Evolutionary conservation across 2,888 invertebrate genomes (phyloP).

Genomic region (Melolontha melolontha): DNA sequence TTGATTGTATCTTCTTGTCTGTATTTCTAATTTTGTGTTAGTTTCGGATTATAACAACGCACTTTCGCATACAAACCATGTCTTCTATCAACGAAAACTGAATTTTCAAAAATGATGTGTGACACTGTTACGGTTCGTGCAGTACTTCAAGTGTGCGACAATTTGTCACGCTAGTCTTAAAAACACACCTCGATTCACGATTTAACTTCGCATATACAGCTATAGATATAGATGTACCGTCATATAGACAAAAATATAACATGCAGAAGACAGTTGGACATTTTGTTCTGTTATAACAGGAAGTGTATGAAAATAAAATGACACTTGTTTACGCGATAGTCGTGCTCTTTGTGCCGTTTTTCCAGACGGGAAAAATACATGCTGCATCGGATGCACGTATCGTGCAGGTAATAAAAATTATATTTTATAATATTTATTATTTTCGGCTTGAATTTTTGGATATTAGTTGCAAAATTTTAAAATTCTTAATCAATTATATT

Average conservation of each 20-base stretch:
- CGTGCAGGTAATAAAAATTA: conserved; percentile 52
- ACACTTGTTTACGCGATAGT: conserved; percentile 33
- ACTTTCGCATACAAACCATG: conserved; percentile 23
- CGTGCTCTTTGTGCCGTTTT: conserved; percentile 6
- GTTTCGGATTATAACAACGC: too few relatives aligned
- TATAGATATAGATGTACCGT: conserved; percentile 38
- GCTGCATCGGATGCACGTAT: conserved; percentile 53
- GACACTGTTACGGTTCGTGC: conserved; percentile 60
- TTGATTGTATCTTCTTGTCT: background rate
- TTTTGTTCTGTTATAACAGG: conserved; percentile 19
- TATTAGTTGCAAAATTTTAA: too few relatives aligned
- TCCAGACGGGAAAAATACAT: conserved; percentile 35
- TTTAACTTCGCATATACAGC: conserved; percentile 46
- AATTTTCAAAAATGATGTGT: conserved; percentile 48
- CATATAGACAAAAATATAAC: conserved; percentile 41
- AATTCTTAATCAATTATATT: too few relatives aligned
- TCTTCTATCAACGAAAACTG: conserved; percentile 28
- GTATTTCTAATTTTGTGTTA: background rate
- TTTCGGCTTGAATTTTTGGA: too few relatives aligned
- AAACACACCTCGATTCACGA: conserved; percentile 59
- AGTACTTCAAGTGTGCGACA: conserved; percentile 60
- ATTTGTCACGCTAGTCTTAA: conserved; percentile 64
- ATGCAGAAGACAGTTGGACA: conserved; percentile 33
- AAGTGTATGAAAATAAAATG: conserved; percentile 27
- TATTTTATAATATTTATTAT: too few relatives aligned